These are phyloP conservation scores for Calycopis cecrops DNA, from an alignment of 1,140 invertebrate genomes.

Conservation along the genomic window DNA sequence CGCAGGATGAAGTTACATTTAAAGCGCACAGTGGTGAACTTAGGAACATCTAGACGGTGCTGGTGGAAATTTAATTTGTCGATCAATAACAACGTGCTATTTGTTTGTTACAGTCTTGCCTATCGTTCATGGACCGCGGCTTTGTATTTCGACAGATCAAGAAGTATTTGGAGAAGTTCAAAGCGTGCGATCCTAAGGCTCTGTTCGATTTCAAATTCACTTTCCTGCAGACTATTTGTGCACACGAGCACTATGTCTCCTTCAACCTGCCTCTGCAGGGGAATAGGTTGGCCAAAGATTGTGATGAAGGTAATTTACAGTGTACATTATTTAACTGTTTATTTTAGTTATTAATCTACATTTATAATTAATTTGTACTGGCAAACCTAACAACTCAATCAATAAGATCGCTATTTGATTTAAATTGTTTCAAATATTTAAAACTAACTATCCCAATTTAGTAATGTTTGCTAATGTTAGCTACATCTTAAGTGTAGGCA, in stretches of 20 bases:
- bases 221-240: slow-evolving; percentile 93
- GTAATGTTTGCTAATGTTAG: too few species aligned
- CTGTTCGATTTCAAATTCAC: slow-evolving; percentile 92
- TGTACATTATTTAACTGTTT: too few species aligned
- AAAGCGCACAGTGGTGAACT: too few species aligned
- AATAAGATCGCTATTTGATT: too few species aligned
- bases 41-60: too few species aligned
- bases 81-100: slow-evolving; percentile 16
- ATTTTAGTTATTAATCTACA: background rate
- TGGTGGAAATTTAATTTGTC: too few species aligned
- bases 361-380: too few species aligned
- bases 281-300: slow-evolving; percentile 64
- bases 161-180: slow-evolving; percentile 90
- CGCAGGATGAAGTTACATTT: too few species aligned
- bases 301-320: slow-evolving; percentile 49
- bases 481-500: too few species aligned
- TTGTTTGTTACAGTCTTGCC: slow-evolving; percentile 84
- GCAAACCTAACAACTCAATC: too few species aligned
- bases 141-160: slow-evolving; percentile 93
- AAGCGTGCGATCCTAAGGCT: slow-evolving; percentile 84
- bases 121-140: slow-evolving; percentile 95
- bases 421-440: too few species aligned
- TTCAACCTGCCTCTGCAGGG: slow-evolving; percentile 90
- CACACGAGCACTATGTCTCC: slow-evolving; percentile 93
- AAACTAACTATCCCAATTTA: too few species aligned